phyloP scores from a whole-genome alignment of 1,140 invertebrate species.

The Atta colombica region DNA sequence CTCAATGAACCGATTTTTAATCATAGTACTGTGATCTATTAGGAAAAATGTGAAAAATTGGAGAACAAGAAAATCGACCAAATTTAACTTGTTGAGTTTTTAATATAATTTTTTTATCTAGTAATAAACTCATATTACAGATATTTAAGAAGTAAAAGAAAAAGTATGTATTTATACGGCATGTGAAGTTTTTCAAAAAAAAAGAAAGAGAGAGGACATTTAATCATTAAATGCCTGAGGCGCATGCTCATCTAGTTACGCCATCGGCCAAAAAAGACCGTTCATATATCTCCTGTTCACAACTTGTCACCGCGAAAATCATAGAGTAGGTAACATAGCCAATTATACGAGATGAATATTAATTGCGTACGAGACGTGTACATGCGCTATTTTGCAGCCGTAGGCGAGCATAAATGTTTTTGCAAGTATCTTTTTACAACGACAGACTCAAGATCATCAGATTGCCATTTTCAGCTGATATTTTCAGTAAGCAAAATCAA shows the following conservation, averaged over 20 bases:
- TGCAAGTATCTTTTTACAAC: not conserved
- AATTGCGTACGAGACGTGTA: constrained; percentile 12
- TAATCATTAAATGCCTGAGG: constrained; percentile 16
- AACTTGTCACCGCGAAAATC: constrained; percentile 42
- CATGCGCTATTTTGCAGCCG: not conserved
- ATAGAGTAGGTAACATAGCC: constrained; percentile 19
- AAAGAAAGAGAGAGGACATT: not conserved
- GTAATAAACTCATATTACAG: not conserved
- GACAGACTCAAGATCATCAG: not conserved
- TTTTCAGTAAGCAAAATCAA: no score
- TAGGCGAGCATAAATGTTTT: not conserved
- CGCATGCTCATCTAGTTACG: constrained; percentile 17
- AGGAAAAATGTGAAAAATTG: not conserved
- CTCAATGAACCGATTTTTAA: constrained; percentile 1
- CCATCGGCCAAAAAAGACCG: constrained; percentile 15
- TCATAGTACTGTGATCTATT: not conserved
- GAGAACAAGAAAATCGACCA: not conserved
- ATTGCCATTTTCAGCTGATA: not conserved
- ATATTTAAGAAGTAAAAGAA: not conserved
- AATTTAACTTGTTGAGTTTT: constrained; percentile 5
- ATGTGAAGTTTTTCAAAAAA: not conserved
- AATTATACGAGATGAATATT: constrained; percentile 41
- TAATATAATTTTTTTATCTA: constrained; percentile 3
- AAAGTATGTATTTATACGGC: not conserved
- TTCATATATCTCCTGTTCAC: constrained; percentile 3